A percentile compares a stretch with the other conserved stretches of the same genome.
phyloP scores from a whole-genome alignment of 2,113 vertebrate genomes.

The Seriola aureovittata region DNA sequence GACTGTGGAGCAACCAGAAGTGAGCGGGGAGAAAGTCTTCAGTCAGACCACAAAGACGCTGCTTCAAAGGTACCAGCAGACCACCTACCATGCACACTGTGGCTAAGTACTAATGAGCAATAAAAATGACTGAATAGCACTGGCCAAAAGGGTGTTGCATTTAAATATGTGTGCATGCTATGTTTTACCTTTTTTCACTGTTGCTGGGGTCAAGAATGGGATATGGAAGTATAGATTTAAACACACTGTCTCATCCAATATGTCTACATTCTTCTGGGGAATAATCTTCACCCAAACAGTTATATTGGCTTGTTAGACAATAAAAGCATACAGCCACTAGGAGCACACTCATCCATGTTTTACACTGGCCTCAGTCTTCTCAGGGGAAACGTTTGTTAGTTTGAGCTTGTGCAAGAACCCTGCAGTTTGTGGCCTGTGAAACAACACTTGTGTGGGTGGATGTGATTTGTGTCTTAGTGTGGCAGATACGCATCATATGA shows the following conservation, averaged over 20 bases:
- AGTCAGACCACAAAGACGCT: constrained; percentile 83
- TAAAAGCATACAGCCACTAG: background rate
- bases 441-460: background rate
- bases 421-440: background rate
- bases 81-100: background rate
- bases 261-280: background rate
- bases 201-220: background rate
- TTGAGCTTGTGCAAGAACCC: background rate
- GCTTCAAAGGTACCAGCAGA: constrained; percentile 79
- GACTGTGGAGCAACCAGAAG: constrained; percentile 56
- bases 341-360: background rate
- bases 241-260: background rate
- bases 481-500: background rate
- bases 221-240: background rate
- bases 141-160: background rate
- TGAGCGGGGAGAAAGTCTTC: constrained; percentile 84
- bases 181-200: background rate
- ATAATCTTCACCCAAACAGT: background rate
- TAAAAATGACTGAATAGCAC: background rate
- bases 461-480: background rate
- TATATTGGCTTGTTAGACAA: background rate
- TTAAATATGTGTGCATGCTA: background rate
- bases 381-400: background rate
- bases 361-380: background rate
- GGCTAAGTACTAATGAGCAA: constrained; percentile 19